Base-by-base conservation (phyloP, 1,140 invertebrate genomes). In the Pomacea maculata region DNA sequence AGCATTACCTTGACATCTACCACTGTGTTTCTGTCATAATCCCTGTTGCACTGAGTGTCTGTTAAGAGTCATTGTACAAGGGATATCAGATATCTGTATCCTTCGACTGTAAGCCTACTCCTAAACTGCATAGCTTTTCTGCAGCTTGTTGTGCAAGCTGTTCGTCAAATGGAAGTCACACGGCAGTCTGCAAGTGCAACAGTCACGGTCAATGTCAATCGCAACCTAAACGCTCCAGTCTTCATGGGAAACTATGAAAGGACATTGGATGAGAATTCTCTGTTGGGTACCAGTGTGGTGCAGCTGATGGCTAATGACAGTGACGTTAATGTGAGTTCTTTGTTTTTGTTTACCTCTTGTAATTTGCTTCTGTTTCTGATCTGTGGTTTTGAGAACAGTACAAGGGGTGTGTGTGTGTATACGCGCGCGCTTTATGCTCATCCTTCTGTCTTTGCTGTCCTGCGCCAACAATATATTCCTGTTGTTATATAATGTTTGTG, bases 141-240 rank as follows among this genome's bases (percentile, higher is more conserved):
- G 57, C 78, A 88, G 87, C 54, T 88, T 45, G 54, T 80, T 61
- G 83, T 88, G 15, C 78, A 79, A 65, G 87, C 87, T 7, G 73
- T 67, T 3, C 67, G 82, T 0, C 82, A 84, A 67, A 74, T 75
- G 21, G 79, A 73, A 15, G 82, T 87, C 17, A 75, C 78, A 6
- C 67, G 61, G 21, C 86, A 98, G 77, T 85, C 80, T 14, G 86
- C 85, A 21, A 82, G 82, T 0, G 96, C 96, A 0, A 96, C 95
- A 9, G 96, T 98, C 0, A 95, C 95, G 0, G 94, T 99, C 61
- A 86, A 74, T 1, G 91, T 94, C 82, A 94, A 95, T n/a, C 90
- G 94, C 52, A 97, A 99, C 89, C 91, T 95, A 89, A 96, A 98
- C 90, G 91, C 95, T 45, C 97, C 97, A 0, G 54, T 95, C 14